Percentiles rank a stretch among this genome's conserved stretches.
phyloP scores from a whole-genome alignment of 2,797 vertebrate genomes.

The Nasua narica region DNA sequence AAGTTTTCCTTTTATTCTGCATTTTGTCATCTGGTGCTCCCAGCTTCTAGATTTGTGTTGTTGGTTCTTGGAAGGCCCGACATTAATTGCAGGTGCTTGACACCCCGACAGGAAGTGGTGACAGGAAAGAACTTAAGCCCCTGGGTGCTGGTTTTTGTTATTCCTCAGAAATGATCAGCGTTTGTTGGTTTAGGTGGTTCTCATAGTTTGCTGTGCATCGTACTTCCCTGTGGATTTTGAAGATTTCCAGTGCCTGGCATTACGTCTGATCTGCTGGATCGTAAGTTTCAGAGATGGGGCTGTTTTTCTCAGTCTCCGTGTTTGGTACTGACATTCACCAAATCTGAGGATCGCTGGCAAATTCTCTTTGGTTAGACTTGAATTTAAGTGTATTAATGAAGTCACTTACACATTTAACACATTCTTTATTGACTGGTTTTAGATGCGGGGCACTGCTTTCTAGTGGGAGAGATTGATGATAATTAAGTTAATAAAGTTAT shows the following conservation, averaged over 20 bases:
- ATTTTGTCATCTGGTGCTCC: background rate
- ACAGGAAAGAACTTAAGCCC: background rate
- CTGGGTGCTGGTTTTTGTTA: background rate
- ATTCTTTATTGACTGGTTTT: background rate
- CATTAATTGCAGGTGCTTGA: background rate
- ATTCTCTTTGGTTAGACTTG: background rate
- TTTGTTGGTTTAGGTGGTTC: background rate
- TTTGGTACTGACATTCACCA: background rate
- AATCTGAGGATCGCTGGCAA: no score
- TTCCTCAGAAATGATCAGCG: background rate
- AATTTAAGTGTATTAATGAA: background rate
- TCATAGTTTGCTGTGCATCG: no score
- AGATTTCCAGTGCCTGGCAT: no score
- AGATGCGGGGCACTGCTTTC: background rate
- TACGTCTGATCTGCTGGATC: background rate
- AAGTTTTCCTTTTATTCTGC: background rate
- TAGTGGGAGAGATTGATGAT: background rate
- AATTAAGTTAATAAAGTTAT: background rate
- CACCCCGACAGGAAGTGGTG: background rate
- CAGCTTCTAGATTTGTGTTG: background rate
- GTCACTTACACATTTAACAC: background rate
- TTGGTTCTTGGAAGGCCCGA: background rate
- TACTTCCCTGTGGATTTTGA: background rate
- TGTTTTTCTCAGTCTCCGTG: background rate
- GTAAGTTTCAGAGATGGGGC: fast-evolving